Conservation (phyloP, 2,113 vertebrate genomes). For the Tupaia chinensis region DNA sequence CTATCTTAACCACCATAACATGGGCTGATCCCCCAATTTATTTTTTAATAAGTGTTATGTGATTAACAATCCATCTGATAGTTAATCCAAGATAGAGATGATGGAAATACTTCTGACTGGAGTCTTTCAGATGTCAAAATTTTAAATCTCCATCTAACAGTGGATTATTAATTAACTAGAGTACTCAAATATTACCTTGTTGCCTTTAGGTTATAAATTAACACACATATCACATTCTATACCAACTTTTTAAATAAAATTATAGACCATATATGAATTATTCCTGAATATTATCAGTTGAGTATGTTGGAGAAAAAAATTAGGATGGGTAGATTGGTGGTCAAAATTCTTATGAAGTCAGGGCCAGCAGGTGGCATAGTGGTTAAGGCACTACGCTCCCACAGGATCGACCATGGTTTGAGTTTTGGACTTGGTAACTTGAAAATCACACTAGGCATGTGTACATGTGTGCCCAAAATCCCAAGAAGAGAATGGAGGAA, state of each 20-base stretch:
- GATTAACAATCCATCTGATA: not conserved
- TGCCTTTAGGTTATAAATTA: not conserved
- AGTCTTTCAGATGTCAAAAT: not conserved
- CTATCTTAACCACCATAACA: too few relatives aligned
- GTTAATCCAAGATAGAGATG: not conserved
- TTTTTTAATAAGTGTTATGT: not conserved
- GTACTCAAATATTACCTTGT: not conserved
- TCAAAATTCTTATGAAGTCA: not conserved
- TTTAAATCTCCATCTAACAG: not conserved
- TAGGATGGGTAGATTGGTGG: not conserved
- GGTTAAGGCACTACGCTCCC: too few relatives aligned
- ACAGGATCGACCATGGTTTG: too few relatives aligned
- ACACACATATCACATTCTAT: not conserved
- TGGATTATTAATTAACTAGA: not conserved
- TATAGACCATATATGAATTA: not conserved
- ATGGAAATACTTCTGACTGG: not conserved
- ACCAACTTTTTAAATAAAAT: conserved; percentile 15
- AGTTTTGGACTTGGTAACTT: too few relatives aligned
- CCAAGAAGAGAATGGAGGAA: too few relatives aligned
- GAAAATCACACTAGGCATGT: too few relatives aligned
- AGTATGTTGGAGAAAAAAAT: not conserved
- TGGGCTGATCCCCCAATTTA: too few relatives aligned
- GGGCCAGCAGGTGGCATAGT: too few relatives aligned
- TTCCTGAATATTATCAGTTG: not conserved
- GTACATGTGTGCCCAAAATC: too few relatives aligned